phyloP scores from a whole-genome alignment of 1,140 invertebrate species.

The Trachymyrmex septentrionalis region DNA sequence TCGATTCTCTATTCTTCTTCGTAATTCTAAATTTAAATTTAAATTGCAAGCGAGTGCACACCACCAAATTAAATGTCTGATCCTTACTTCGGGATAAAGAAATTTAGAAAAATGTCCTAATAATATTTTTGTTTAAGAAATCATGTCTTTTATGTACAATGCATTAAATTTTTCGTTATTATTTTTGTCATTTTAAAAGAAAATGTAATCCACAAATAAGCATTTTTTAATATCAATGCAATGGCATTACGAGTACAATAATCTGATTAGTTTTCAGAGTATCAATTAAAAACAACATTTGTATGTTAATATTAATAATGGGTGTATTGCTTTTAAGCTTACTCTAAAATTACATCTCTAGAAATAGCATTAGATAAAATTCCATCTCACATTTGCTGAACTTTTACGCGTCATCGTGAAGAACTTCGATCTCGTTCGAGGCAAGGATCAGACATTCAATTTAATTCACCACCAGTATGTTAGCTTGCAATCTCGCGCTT shows the following conservation, averaged over 20 bases:
- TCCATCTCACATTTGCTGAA: not conserved
- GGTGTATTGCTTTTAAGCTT: not conserved
- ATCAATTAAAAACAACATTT: not conserved
- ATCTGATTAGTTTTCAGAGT: not conserved
- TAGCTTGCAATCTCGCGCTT: conserved; percentile 9
- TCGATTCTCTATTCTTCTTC: not conserved
- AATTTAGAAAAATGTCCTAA: not conserved
- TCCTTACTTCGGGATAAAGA: not conserved
- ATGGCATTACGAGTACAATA: not conserved
- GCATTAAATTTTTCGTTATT: not conserved
- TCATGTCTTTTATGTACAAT: not conserved
- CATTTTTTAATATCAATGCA: not conserved
- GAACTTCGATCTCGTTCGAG: conserved; percentile 32
- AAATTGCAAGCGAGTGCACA: not conserved
- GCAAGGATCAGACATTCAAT: conserved; percentile 7
- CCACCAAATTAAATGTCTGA: not conserved
- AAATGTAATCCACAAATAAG: not conserved
- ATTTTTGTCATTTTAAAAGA: not conserved
- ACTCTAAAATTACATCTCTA: not conserved
- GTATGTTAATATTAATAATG: not conserved
- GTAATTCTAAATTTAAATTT: not conserved
- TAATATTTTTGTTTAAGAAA: not conserved
- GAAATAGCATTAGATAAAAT: conserved; percentile 12
- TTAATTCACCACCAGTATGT: conserved; percentile 10
- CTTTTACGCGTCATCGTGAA: not conserved